Base-by-base conservation (phyloP, 2,888 invertebrate species). In the Lasiommata megera region DNA sequence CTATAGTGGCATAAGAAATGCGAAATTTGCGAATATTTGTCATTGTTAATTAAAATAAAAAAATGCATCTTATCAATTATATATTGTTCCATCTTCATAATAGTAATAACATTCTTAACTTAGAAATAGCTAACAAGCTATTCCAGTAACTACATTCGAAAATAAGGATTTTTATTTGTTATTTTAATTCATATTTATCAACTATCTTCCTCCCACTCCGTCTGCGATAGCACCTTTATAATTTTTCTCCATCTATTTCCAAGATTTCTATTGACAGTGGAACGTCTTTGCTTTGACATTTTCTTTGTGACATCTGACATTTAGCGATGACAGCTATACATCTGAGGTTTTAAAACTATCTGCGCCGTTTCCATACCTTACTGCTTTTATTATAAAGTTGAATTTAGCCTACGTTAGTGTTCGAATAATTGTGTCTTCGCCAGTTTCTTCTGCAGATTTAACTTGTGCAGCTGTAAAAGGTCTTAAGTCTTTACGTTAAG, bases 251-350 rank as follows among this genome's bases (percentile, higher is more conserved):
- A 65, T 67, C 67, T 68, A 72, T 69, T 76, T 17, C 29, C 31
- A 14, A 44, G 31, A 46, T n/a, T 31, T 58, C 54, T 58, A 72
- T 72, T 72, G 65, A 63, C 74, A 74, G 70, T 77, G 72, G 70
- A 74, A 67, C 79, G 79, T 78, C 76, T 79, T 77, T 75, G 68
- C 77, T 78, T 74, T 78, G 77, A 80, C 80, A 77, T 71, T 70
- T 73, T 44, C 58, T 55, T 70, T 68, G 69, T 80, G 81, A 85
- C 77, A 74, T 77, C 72, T 80, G 84, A 80, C 77, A 76, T 82
- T 77, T 75, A 74, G 71, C 69, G 76, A 76, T 83, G 85, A 82
- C 84, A 81, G 73, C 72, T 72, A 71, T 69, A 76, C 70, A 73
- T 77, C 72, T 72, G 64, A 63, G 61, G 62, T 65, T 68, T 61